Evolutionary conservation across 2,113 vertebrate genomes (phyloP), one percentile per base, ranked within the genome.

Genomic region (Prietella phreatophila): DNA sequence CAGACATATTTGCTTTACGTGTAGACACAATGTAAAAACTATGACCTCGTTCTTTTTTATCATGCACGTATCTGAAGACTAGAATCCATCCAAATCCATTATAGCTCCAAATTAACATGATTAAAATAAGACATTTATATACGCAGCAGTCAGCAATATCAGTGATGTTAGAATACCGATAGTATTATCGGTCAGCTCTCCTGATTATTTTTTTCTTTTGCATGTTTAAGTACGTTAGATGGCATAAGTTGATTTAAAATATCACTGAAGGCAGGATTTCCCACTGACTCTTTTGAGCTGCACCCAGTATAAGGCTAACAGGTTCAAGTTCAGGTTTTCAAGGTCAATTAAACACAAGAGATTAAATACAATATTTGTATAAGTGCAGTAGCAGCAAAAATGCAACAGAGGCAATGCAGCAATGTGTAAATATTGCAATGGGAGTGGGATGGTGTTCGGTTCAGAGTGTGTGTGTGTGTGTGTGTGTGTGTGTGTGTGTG

Each of bases 231-330:
- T 71, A 36, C 6, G 33, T 71, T 8, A 11, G 69, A 19, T 73
- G 69, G 39, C 5, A 73, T 42, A 73, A 73, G 19, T 39, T 73
- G 33, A 42, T 20, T 15, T 19, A 14, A 69, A 69, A 67, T 4
- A 42, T 42, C 39, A 42, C 39, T 42, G 39, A 47, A 55, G 71
- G 33, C 27, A 73, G 42, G 65, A 79, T n/a, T 84, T 76, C 42
- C 8, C n/a, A 69, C 58, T 58, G 42, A 60, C 85, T 58, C 58
- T 86, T 83, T 81, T 83, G 79, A 36, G 71, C 53, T 87, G 75
- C 20, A 56, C 65, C 53, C 36, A 47, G 82, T 76, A 65, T 2
- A 25, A 76, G 58, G 87, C 85, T 85, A 63, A 67, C 39, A 75
- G 15, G 67, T 39, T 39, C 39, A 39, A 39, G 39, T 39, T 39